Evolutionary conservation across 2,113 vertebrate genomes (phyloP).

Genomic region (Limnothrissa miodon): DNA sequence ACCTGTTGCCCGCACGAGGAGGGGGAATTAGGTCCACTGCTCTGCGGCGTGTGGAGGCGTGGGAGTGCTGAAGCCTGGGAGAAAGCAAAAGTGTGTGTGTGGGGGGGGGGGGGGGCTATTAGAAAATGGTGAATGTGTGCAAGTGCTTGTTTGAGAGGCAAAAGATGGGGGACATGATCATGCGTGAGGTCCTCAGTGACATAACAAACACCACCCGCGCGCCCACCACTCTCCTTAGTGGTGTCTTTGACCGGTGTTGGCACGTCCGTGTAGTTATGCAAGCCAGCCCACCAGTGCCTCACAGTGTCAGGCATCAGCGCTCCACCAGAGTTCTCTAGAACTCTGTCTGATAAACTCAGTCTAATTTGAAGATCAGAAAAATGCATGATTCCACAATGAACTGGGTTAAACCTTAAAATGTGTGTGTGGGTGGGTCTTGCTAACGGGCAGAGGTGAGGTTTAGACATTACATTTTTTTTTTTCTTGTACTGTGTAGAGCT

Average conservation of each 20-base stretch:
- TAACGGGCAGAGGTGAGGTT: neutral
- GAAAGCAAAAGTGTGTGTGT: too few species aligned
- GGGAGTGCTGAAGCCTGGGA: too few species aligned
- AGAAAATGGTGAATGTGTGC: neutral
- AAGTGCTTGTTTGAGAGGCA: neutral
- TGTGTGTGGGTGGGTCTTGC: constrained; percentile 9
- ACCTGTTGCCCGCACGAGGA: neutral
- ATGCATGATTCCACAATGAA: neutral
- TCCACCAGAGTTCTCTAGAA: constrained; percentile 29
- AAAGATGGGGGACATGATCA: neutral
- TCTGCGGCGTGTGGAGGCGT: neutral
- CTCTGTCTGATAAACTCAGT: constrained; percentile 9
- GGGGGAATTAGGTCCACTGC: neutral
- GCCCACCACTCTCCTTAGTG: neutral
- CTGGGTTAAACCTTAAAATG: too few species aligned
- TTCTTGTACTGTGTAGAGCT: neutral
- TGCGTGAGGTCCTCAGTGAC: neutral
- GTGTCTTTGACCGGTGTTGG: neutral
- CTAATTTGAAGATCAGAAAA: too few species aligned
- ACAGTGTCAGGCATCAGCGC: neutral
- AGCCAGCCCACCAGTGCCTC: neutral
- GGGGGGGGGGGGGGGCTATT: too few species aligned
- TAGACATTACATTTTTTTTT: neutral
- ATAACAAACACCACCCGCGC: neutral
- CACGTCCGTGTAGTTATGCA: neutral